Conservation (phyloP, 2,888 invertebrate species). For the Candidula unifasciata region DNA sequence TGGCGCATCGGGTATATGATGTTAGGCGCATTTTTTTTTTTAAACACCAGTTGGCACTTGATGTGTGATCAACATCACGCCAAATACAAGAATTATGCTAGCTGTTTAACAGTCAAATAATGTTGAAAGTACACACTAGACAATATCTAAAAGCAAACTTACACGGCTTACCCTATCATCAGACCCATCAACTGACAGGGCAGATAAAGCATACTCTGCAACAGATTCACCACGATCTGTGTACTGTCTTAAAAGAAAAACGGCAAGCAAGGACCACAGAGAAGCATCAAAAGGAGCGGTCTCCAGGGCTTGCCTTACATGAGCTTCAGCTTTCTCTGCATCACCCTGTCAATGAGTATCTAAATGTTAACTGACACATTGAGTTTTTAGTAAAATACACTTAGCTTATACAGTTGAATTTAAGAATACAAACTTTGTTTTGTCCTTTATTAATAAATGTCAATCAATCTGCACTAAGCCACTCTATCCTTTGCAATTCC, state of each 20-base stretch:
- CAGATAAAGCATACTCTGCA: slow-evolving; percentile 26
- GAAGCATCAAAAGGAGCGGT: neutral
- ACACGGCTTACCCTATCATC: neutral
- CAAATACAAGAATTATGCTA: too few species aligned
- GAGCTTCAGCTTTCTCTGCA: slow-evolving; percentile 16
- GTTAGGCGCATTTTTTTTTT: too few species aligned
- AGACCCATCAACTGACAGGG: neutral
- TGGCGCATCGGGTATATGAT: too few species aligned
- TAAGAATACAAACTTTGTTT: too few species aligned
- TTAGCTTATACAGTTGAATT: too few species aligned
- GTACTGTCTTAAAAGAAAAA: slow-evolving; percentile 21
- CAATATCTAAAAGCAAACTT: neutral
- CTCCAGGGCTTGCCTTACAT: slow-evolving; percentile 20
- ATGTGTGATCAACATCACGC: too few species aligned
- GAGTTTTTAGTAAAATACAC: too few species aligned
- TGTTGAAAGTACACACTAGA: neutral
- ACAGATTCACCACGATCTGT: neutral
- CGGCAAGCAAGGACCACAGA: slow-evolving; percentile 48
- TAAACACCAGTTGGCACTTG: too few species aligned
- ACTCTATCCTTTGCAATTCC: too few species aligned
- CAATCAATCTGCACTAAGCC: neutral
- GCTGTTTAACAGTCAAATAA: too few species aligned
- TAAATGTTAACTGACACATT: neutral
- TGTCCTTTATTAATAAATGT: too few species aligned
- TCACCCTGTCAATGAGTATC: slow-evolving; percentile 7